Base-by-base conservation (phyloP, 2,888 invertebrate genomes). In the Acronicta alni region DNA sequence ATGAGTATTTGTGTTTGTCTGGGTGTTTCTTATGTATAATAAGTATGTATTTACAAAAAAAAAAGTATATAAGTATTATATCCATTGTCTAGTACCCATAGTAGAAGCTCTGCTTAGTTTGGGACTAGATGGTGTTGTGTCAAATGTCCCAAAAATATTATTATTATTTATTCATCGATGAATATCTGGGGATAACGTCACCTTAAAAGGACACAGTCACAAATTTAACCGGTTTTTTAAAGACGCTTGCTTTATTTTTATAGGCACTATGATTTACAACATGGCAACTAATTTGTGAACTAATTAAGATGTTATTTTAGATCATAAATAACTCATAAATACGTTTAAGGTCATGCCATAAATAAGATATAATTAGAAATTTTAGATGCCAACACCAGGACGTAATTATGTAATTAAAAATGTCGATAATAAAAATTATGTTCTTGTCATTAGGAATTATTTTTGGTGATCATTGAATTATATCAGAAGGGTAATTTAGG, bases 221-320 rank as follows among this genome's bases (percentile, higher is more conserved):
- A 30, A 30, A 12, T 30, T 30, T 4, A 30, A 32, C 14, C 4
- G 0, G 26, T 14, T 6, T 23, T 17, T 4, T 20, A 26, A 14
- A n/a, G 15, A 30, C 12, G 12, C 30, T 30, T 35, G 30, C 55
- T 48, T 35, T 9, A 53, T 61, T 54, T 16, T 61, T 56, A 61
- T 53, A 56, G 53, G 52, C 37, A 49, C 17, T 17, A 72, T 45
- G 69, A 73, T 73, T 68, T 52, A 72, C 35, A 43, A 15, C 43
- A 51, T 47, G 8, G 14, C 35, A 41, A 52, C 45, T 51, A 52
- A 67, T 72, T 63, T 49, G 45, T 48, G 43, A 52, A 53, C 54
- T 55, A 73, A 72, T 73, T 69, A 65, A 73, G 61, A 55, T 48
- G 61, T 76, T 73, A 57, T 62, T 64, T 44, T 20, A 8, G 14